Base-by-base conservation (phyloP, 2,797 vertebrate genomes). In the Mallotus villosus region DNA sequence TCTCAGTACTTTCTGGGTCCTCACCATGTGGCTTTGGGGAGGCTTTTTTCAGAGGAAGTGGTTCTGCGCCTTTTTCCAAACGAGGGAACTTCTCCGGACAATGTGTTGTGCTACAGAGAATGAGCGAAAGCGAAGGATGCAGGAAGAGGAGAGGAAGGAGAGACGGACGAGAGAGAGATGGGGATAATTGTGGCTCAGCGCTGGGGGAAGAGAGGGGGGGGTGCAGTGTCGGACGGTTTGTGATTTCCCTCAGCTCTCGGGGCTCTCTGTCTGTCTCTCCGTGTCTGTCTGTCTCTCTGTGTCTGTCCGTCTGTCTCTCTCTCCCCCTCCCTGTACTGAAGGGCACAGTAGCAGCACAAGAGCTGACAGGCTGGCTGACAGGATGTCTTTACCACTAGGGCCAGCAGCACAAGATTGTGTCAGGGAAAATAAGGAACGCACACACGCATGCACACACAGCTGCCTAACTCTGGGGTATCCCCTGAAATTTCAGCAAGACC, bases 321-420 rank as follows among this genome's bases (percentile, higher is more conserved):
- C 25, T 24, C 65, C 22, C 16, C 37, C 58, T 61, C 22, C 55
- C 25, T 25, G 9, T 60, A 3, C 29, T 61, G 53, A 68, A 64
- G 70, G 70, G 60, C 64, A 57, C 32, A 5, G 37, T 41, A 41
- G 37, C 8, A 41, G 69, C 32, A 67, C 60, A 70, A 71, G 68
- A 58, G 63, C 79, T 78, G 80, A 74, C 77, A 79, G 75, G 68
- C 74, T 70, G 64, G 25, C 57, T 79, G 80, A 79, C 80, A 77
- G 70, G 61, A 63, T 75, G 73, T 80, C 61, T 74, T 73, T 75
- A 63, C 75, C 64, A 46, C 57, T 76, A 58, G 19, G 65, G 74
- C 68, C 75, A 41, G 37, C 37, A 41, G 37, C 37, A 41, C 37
- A 41, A 12, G 37, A 41, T 41, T 41, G 37, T 41, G 37, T 41